Conservation (phyloP, 2,113 vertebrate species). For the Zeus faber region DNA sequence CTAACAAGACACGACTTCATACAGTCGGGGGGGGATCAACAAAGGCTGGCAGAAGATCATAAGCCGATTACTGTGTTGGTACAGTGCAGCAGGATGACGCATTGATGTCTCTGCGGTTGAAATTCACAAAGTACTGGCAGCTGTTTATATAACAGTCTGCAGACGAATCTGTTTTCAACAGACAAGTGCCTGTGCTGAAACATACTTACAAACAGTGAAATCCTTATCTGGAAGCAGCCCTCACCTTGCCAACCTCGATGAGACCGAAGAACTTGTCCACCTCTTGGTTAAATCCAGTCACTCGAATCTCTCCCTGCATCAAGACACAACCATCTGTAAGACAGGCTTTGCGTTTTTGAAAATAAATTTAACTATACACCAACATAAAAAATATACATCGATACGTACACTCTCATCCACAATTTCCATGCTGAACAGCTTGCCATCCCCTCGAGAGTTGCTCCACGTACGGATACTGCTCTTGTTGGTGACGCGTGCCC, state of each 20-base stretch:
- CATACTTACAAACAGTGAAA: no score
- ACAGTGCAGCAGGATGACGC: constrained; percentile 29
- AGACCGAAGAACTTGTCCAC: constrained; percentile 92
- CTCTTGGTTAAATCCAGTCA: constrained; percentile 93
- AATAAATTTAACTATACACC: no score
- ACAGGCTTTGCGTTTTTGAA: neutral
- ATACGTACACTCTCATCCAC: constrained; percentile 93
- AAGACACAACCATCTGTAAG: constrained; percentile 6
- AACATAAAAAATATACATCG: neutral
- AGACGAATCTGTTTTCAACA: no score
- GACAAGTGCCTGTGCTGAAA: no score
- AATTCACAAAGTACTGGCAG: no score
- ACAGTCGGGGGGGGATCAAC: constrained; percentile 13
- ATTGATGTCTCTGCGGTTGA: no score
- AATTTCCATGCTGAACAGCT: constrained; percentile 93
- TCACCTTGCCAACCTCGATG: constrained; percentile 93
- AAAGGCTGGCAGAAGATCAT: constrained; percentile 56
- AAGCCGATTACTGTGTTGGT: constrained; percentile 57
- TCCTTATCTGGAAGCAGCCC: no score
- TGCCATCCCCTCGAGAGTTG: constrained; percentile 95
- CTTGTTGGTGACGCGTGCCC: constrained; percentile 94
- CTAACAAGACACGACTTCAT: constrained; percentile 56
- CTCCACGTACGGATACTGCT: constrained; percentile 92
- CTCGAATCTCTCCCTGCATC: constrained; percentile 91
- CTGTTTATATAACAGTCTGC: no score